Evolutionary conservation across 2,888 invertebrate species (phyloP).

Genomic region (Scaptomyza tumidula): DNA sequence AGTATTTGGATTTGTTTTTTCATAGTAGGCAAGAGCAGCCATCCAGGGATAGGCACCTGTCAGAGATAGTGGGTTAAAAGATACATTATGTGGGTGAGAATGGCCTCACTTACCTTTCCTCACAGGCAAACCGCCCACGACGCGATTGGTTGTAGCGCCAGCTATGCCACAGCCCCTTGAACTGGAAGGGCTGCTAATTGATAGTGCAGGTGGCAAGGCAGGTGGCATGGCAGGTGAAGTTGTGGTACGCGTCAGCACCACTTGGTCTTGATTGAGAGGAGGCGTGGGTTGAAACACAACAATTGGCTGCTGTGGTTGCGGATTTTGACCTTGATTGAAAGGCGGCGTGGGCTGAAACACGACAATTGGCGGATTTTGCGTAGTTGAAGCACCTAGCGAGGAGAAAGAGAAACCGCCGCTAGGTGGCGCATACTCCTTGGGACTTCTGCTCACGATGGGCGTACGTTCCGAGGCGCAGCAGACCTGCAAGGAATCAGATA

Average conservation of each 20-base stretch:
- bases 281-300: slow-evolving; percentile 66
- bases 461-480: slow-evolving; percentile 63
- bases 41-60: slow-evolving; percentile 92
- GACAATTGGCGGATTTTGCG: slow-evolving; percentile 26
- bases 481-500: slow-evolving; percentile 46
- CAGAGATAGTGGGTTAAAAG: neutral
- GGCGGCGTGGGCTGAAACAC: slow-evolving; percentile 69
- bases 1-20: slow-evolving; percentile 82
- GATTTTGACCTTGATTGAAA: slow-evolving; percentile 38
- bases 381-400: slow-evolving; percentile 36
- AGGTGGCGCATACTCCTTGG: slow-evolving; percentile 52
- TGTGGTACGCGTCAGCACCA: slow-evolving; percentile 8
- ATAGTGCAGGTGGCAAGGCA: neutral
- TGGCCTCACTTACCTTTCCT: slow-evolving; percentile 64
- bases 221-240: neutral
- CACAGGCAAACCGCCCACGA: slow-evolving; percentile 86
- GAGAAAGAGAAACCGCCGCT: slow-evolving; percentile 59
- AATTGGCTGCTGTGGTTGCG: slow-evolving; percentile 14
- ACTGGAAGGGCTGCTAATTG: slow-evolving; percentile 4
- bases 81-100: neutral
- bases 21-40: slow-evolving; percentile 89
- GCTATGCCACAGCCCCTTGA: slow-evolving; percentile 85
- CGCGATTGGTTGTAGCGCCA: slow-evolving; percentile 82
- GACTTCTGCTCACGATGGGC: slow-evolving; percentile 38
- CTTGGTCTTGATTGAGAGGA: slow-evolving; percentile 45